phyloP scores from a whole-genome alignment of 2,888 invertebrate species.

The Chrysomela aeneicollis region DNA sequence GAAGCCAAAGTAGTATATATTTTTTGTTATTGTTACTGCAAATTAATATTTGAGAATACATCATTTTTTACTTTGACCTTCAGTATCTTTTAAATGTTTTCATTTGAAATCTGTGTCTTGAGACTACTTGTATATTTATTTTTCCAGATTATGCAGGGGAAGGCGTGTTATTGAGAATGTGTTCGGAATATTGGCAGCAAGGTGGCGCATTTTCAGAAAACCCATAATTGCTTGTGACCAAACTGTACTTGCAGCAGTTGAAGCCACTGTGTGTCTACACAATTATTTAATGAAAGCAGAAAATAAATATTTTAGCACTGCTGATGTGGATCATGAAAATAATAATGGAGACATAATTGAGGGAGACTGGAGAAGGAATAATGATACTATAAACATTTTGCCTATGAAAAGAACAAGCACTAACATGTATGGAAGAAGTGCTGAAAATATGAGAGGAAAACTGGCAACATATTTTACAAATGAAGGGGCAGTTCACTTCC shows the following conservation, averaged over 20 bases:
- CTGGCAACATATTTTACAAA: constrained; percentile 20
- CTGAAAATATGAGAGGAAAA: constrained; percentile 22
- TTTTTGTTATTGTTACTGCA: not conserved
- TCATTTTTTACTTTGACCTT: not conserved
- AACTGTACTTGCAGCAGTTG: constrained; percentile 19
- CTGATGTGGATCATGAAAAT: constrained; percentile 22
- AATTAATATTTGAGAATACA: not conserved
- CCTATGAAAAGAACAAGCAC: constrained; percentile 12
- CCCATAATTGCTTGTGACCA: constrained; percentile 19
- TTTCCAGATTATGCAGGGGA: constrained; percentile 4
- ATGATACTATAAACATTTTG: constrained; percentile 15
- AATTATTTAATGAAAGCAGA: constrained; percentile 21
- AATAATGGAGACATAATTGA: constrained; percentile 23
- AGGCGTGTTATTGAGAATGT: constrained; percentile 1
- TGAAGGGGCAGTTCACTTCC: constrained; percentile 29
- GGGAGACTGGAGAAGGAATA: constrained; percentile 26
- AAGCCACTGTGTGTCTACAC: constrained; percentile 30
- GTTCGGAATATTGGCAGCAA: constrained; percentile 2
- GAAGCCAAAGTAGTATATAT: too few relatives aligned
- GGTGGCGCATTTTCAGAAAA: constrained; percentile 15
- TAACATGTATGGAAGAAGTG: constrained; percentile 15
- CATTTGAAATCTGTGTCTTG: not conserved
- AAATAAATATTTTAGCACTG: constrained; percentile 17
- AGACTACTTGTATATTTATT: not conserved
- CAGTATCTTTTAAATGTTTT: not conserved